A percentile compares a stretch with the other conserved stretches of the same genome.
Conservation (phyloP, 2,797 vertebrate species). For the Gallinago stenura region DNA sequence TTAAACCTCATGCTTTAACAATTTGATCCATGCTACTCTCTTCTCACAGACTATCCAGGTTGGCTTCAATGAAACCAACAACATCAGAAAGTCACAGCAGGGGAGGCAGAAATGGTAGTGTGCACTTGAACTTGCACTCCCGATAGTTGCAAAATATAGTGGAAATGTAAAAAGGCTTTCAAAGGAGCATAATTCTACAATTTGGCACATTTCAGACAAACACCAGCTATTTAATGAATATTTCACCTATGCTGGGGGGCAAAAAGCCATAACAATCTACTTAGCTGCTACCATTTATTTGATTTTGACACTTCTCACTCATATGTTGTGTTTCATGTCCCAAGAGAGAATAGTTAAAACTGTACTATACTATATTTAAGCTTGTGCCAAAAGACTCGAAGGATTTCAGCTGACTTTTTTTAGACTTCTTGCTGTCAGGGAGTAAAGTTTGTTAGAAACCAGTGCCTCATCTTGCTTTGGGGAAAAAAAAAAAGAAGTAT, state of each 20-base stretch:
- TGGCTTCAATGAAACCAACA: background rate
- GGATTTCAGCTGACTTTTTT: background rate
- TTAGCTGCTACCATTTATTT: background rate
- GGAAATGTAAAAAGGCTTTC: background rate
- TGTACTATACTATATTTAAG: background rate
- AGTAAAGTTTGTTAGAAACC: background rate
- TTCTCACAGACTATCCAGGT: background rate
- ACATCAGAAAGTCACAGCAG: background rate
- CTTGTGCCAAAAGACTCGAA: background rate
- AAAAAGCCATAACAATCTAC: background rate
- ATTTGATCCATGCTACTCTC: background rate
- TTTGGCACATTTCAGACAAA: background rate
- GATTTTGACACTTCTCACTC: conserved; percentile 13
- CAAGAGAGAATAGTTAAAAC: conserved; percentile 3
- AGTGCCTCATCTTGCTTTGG: background rate
- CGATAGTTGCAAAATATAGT: background rate
- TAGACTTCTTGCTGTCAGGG: background rate
- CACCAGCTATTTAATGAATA: background rate
- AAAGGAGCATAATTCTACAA: background rate
- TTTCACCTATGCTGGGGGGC: background rate
- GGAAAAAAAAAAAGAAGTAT: background rate
- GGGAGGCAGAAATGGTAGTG: background rate
- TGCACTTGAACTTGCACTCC: background rate
- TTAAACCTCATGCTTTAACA: background rate
- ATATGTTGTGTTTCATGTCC: background rate